These are phyloP conservation scores for Fistularia tabacaria DNA, from an alignment of 2,797 vertebrate species.

Conservation along the genomic window DNA sequence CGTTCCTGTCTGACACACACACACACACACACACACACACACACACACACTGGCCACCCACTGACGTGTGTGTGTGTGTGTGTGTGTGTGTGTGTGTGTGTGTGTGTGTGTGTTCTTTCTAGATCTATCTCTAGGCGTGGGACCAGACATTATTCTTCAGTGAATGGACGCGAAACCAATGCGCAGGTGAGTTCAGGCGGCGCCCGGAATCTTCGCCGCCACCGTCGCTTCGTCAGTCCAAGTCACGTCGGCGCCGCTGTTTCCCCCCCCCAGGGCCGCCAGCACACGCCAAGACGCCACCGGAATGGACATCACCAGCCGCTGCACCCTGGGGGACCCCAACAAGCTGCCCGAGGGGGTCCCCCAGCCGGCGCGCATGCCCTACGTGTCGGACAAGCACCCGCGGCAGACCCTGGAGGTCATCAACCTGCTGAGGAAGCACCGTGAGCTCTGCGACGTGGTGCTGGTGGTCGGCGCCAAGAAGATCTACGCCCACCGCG, in stretches of 20 bases:
- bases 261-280: constrained; percentile 78
- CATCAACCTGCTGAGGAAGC: constrained; percentile 95
- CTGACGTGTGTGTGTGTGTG: constrained; percentile 16
- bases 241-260: background rate
- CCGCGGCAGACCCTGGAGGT: constrained; percentile 97
- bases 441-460: constrained; percentile 95
- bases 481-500: constrained; percentile 97
- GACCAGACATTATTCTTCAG: constrained; percentile 76
- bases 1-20: background rate
- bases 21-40: too few species aligned
- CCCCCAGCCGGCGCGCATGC: constrained; percentile 98
- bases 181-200: constrained; percentile 81
- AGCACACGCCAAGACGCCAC: constrained; percentile 94
- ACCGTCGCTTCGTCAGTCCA: background rate
- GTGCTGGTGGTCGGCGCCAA: constrained; percentile 96
- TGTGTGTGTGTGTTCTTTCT: constrained; percentile 18
- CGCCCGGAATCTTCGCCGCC: background rate
- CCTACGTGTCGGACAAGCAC: constrained; percentile 98
- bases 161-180: constrained; percentile 96
- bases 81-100: constrained; percentile 16
- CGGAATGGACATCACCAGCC: constrained; percentile 99
- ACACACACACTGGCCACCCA: too few species aligned
- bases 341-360: constrained; percentile 98
- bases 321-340: constrained; percentile 98
- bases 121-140: constrained; percentile 48